Evolutionary conservation across 92 coral and sea anemone species (phyloP).

Genomic region (Epizoanthus scotinus): DNA sequence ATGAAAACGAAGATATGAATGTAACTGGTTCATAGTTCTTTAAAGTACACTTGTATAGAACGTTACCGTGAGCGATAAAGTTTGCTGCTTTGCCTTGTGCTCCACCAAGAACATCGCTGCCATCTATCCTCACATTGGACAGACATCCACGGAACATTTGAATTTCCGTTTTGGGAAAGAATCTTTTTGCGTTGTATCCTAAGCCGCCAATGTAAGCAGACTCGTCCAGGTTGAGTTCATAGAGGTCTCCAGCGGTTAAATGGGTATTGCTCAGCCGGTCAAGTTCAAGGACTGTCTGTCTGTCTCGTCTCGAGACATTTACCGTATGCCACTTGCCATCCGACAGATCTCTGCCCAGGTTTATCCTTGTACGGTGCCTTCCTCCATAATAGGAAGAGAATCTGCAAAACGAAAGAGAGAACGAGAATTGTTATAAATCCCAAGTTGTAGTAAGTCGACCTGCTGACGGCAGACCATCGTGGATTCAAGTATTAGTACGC

Average conservation of each 20-base stretch:
- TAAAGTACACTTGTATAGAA: slow-evolving; percentile 19
- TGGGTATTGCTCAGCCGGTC: slow-evolving; percentile 10
- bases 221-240: slow-evolving; percentile 25
- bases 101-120: neutral
- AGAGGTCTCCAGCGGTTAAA: slow-evolving; percentile 16
- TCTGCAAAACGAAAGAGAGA: too few species aligned
- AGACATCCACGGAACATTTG: slow-evolving; percentile 37
- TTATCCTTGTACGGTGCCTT: slow-evolving; percentile 1
- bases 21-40: slow-evolving; percentile 28
- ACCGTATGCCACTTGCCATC: slow-evolving; percentile 53
- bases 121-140: slow-evolving; percentile 23
- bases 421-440: too few species aligned
- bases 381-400: slow-evolving; percentile 38
- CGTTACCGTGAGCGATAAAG: slow-evolving; percentile 16
- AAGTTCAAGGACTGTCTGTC: slow-evolving; percentile 38
- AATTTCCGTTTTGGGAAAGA: slow-evolving; percentile 10
- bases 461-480: too few species aligned
- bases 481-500: too few species aligned
- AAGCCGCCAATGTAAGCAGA: slow-evolving; percentile 40
- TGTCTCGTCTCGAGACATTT: slow-evolving; percentile 19
- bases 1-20: slow-evolving; percentile 21
- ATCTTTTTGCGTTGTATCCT: neutral
- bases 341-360: slow-evolving; percentile 22
- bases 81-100: slow-evolving; percentile 7
- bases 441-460: too few species aligned